A percentile compares a stretch with the other conserved stretches of the same genome.
These are phyloP conservation scores for Hyles euphorbiae DNA, from an alignment of 1,140 invertebrate species.

Conservation along the genomic window DNA sequence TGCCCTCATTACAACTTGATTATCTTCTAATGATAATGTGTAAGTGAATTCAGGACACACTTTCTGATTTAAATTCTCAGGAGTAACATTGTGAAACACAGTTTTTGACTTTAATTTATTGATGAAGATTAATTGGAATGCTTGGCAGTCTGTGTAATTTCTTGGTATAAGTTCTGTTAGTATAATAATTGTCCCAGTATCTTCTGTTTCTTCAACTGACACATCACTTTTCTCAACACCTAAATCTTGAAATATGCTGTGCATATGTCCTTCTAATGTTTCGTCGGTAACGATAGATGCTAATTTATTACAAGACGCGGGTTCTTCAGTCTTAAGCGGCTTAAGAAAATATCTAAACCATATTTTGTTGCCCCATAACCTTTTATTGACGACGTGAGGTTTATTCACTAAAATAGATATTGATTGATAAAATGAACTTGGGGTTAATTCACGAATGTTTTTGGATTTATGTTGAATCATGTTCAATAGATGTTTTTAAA, in stretches of 20 bases:
- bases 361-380: slow-evolving; percentile 54
- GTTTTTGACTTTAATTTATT: slow-evolving; percentile 25
- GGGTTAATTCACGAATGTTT: slow-evolving; percentile 9
- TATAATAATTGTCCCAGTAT: slow-evolving; percentile 28
- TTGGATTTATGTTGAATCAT: slow-evolving; percentile 4
- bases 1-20: slow-evolving; percentile 31
- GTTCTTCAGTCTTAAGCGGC: slow-evolving; percentile 8
- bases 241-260: too few relatives aligned
- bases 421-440: slow-evolving; percentile 40
- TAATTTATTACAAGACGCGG: slow-evolving; percentile 7
- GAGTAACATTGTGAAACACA: slow-evolving; percentile 52
- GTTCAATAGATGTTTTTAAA: too few relatives aligned
- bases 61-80: slow-evolving; percentile 31
- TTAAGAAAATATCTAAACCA: slow-evolving; percentile 24
- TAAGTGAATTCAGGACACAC: slow-evolving; percentile 51
- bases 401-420: slow-evolving; percentile 52
- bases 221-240: not conserved
- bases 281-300: not conserved
- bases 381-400: slow-evolving; percentile 61
- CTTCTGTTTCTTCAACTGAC: slow-evolving; percentile 10
- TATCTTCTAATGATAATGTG: slow-evolving; percentile 30
- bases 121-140: slow-evolving; percentile 43
- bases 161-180: slow-evolving; percentile 51
- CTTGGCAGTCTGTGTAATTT: slow-evolving; percentile 36
- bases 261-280: not conserved